A percentile compares a stretch with the other conserved stretches of the same genome.
phyloP scores from a whole-genome alignment of 2,888 invertebrate species.

The Habrosyne pyritoides region DNA sequence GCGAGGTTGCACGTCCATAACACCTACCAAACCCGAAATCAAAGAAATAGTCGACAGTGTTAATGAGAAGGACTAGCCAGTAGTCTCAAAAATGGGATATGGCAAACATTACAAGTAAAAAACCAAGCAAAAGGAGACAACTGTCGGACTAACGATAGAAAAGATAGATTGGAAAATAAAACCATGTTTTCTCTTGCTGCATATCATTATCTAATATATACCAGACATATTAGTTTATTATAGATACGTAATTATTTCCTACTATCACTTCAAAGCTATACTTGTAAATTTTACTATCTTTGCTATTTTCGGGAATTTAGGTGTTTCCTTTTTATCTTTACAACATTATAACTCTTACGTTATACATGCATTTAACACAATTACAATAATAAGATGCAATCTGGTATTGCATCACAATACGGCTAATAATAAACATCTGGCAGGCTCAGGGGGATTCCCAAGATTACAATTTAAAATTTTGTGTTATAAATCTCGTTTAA shows the following conservation, averaged over 20 bases:
- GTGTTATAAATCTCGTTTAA: constrained; percentile 19
- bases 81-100: too few relatives aligned
- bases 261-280: background rate
- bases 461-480: constrained; percentile 16
- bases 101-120: background rate
- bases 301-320: background rate
- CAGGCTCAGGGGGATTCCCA: constrained; percentile 44
- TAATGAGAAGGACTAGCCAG: background rate
- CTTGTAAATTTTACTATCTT: background rate
- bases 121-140: background rate
- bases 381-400: background rate
- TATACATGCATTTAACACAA: background rate
- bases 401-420: background rate
- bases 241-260: background rate
- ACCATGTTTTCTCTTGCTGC: background rate
- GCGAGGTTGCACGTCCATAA: constrained; percentile 21
- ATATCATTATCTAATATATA: constrained; percentile 1
- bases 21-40: constrained; percentile 27
- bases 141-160: background rate
- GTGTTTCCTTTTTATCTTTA: background rate
- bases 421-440: constrained; percentile 22
- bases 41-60: background rate
- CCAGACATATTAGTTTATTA: background rate
- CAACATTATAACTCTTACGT: background rate
- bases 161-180: background rate